Base-by-base conservation (phyloP, 2,888 invertebrate species). In the Eurois occulta region DNA sequence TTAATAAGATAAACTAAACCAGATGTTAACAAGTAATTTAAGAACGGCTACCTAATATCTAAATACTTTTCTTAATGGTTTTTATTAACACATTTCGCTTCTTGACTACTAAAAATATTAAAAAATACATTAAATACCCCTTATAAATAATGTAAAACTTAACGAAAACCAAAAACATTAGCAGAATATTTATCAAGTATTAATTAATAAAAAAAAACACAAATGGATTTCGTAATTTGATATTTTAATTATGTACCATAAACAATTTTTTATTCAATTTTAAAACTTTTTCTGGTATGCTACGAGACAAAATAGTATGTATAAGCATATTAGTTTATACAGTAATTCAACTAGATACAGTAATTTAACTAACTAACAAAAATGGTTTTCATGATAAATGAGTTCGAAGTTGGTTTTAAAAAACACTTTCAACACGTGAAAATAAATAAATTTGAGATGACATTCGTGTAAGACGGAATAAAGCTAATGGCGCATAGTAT, bases 141-240 rank as follows among this genome's bases (percentile, higher is more conserved):
- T 38, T 21, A 68, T 71, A 74, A 72, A 76, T 81, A 67, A 84
- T 80, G 66, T 55, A 60, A 77, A 81, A 41, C 72, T 60, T 66
- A 58, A 48, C 46, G 70, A 75, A 48, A 81, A 52, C 8, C 1
- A 38, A 78, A 75, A 81, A 66, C 67, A 76, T 87, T 72, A 74
- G n/a, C 72, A 65, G 66, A 65, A 38, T 77, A 72, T 77, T 69
- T 80, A 79, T 76, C 67, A 75, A 71, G 68, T 41, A 75, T 77
- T 78, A 81, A 81, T 80, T 64, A 85, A 43, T n/a, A 38, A 79
- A 75, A 81, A 78, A 64, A 78, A 35, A 35, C 46, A 67, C 62
- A 80, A 77, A 84, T 79, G 72, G 79, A 81, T 86, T 78, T 69
- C 11, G 77, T 72, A 72, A 79, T 73, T 76, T 86, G 78, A 87